These are phyloP conservation scores for Hyposoter didymator DNA, from an alignment of 2,888 invertebrate species.

Conservation along the genomic window DNA sequence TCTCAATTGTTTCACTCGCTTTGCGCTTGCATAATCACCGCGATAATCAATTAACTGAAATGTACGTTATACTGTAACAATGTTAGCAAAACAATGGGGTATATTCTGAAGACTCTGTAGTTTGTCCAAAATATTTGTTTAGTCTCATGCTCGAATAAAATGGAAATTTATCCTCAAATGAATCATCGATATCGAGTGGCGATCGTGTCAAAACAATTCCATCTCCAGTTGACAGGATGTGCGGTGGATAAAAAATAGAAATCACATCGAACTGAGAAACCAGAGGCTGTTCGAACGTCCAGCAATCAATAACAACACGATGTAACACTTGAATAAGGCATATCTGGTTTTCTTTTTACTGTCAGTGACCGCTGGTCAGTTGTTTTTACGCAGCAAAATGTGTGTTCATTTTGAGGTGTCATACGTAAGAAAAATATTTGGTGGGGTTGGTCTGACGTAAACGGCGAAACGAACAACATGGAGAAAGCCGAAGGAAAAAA, in stretches of 20 bases:
- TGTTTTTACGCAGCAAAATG: constrained; percentile 31
- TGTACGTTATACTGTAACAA: not conserved
- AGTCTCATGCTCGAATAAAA: not conserved
- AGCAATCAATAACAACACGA: not conserved
- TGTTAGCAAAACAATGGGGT: not conserved
- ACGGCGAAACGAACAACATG: constrained; percentile 23
- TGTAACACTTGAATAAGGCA: constrained; percentile 10
- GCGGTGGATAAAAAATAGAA: not conserved
- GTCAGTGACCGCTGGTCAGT: constrained; percentile 20
- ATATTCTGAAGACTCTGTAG: not conserved
- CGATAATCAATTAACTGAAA: not conserved
- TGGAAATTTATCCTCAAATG: not conserved
- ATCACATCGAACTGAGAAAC: not conserved
- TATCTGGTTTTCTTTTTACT: constrained; percentile 26
- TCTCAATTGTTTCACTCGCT: not conserved
- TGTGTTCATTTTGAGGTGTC: constrained; percentile 54
- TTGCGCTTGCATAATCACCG: not conserved
- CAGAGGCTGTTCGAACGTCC: not conserved
- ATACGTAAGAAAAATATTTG: constrained; percentile 60
- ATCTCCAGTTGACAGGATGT: not conserved
- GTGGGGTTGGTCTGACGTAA: constrained; percentile 42
- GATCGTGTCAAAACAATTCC: not conserved
- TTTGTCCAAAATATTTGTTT: not conserved
- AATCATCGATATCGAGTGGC: not conserved
- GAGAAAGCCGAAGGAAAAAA: constrained; percentile 24